Conservation (phyloP, 92 coral and sea anemone genomes). For the Bergia puertoricense region DNA sequence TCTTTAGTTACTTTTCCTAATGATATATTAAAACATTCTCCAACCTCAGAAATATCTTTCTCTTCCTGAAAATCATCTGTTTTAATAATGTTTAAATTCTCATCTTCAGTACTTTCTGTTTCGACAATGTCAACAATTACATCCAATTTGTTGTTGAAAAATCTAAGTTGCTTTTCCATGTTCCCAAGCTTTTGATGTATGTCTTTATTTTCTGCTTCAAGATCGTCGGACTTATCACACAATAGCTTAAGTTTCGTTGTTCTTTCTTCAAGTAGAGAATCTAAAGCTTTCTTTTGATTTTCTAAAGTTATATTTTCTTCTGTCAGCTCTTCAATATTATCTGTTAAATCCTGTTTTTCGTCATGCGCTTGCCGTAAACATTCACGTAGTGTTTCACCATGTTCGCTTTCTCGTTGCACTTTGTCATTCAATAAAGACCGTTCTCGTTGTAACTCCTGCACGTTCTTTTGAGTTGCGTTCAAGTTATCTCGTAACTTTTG, state of each 20-base stretch:
- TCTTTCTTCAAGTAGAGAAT: constrained; percentile 23
- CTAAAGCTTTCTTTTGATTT: constrained; percentile 30
- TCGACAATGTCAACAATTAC: constrained; percentile 36
- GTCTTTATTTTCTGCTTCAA: constrained; percentile 41
- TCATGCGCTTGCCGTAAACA: constrained; percentile 86
- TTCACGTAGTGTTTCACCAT: constrained; percentile 73
- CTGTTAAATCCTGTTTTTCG: constrained; percentile 78
- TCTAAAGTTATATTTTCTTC: constrained; percentile 66
- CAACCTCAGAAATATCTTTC: constrained; percentile 44
- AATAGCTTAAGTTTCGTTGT: background rate
- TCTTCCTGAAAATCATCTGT: constrained; percentile 53
- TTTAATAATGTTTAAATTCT: constrained; percentile 36
- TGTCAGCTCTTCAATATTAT: constrained; percentile 77
- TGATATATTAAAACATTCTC: background rate
- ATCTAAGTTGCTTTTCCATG: constrained; percentile 53
- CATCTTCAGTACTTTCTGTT: constrained; percentile 25
- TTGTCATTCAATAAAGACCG: constrained; percentile 63
- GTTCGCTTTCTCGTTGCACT: constrained; percentile 66
- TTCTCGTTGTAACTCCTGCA: constrained; percentile 75
- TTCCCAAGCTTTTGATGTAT: constrained; percentile 53
- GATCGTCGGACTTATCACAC: constrained; percentile 13
- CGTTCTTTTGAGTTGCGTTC: constrained; percentile 67
- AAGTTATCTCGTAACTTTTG: constrained; percentile 66
- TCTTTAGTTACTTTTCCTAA: constrained; percentile 53
- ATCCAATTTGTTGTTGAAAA: constrained; percentile 41